A percentile compares a stretch with the other conserved stretches of the same genome.
These are phyloP conservation scores for Enteromius trimaculatus DNA, from an alignment of 2,797 vertebrate genomes.

Conservation along the genomic window DNA sequence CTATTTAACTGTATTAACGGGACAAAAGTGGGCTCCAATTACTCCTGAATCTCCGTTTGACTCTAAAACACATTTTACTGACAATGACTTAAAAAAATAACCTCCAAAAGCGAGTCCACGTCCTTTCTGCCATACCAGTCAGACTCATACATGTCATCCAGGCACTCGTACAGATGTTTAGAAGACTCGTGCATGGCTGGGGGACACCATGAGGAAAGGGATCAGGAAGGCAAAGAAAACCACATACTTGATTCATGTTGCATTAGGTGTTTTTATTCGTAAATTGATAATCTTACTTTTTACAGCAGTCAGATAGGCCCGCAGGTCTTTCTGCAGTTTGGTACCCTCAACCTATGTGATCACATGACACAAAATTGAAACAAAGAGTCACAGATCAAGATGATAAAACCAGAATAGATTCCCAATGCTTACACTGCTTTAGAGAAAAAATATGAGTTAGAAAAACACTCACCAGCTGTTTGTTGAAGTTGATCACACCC, in stretches of 20 bases:
- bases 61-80: not conserved
- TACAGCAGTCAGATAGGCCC: constrained; percentile 83
- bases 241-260: not conserved
- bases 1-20: not conserved
- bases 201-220: constrained; percentile 24
- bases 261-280: not conserved
- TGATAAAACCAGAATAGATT: not conserved
- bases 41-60: not conserved
- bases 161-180: constrained; percentile 89
- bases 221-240: not conserved
- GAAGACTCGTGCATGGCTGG: constrained; percentile 98
- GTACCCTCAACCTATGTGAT: constrained; percentile 78
- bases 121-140: constrained; percentile 94
- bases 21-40: not conserved
- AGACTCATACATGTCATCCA: constrained; percentile 94
- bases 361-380: constrained; percentile 29
- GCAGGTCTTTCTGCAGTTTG: constrained; percentile 86
- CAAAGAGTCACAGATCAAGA: not conserved
- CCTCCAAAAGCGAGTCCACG: constrained; percentile 90
- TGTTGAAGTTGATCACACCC: constrained; percentile 97
- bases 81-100: constrained; percentile 65
- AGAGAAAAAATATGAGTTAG: not conserved
- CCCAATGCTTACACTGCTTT: not conserved
- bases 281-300: constrained; percentile 75
- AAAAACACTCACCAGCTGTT: constrained; percentile 88